Percentiles rank a stretch among this genome's conserved stretches.
These are phyloP conservation scores for Heterodera carotae DNA, from an alignment of 1,140 invertebrate species.

Conservation along the genomic window DNA sequence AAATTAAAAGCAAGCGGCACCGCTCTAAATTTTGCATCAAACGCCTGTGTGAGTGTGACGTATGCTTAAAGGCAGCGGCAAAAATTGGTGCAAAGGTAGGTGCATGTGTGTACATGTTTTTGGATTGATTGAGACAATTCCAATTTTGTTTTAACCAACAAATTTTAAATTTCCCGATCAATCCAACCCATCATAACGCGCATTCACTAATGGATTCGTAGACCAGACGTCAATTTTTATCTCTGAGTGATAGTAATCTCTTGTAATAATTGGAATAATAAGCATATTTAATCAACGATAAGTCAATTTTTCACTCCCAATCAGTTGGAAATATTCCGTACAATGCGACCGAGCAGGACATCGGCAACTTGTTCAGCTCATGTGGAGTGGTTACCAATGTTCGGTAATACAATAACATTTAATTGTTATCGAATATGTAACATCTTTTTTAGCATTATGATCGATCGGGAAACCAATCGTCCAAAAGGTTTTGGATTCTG, in stretches of 20 bases:
- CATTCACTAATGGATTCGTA: slow-evolving; percentile 3
- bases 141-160: too few relatives aligned
- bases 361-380: slow-evolving; percentile 96
- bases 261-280: background rate
- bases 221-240: background rate
- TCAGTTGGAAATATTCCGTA: slow-evolving; percentile 78
- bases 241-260: background rate
- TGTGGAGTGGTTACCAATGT: slow-evolving; percentile 81
- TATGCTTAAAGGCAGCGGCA: background rate
- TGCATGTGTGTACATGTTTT: slow-evolving; percentile 14
- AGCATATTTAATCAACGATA: too few relatives aligned
- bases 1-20: background rate
- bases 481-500: slow-evolving; percentile 99
- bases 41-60: background rate
- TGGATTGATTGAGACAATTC: slow-evolving; percentile 17
- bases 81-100: slow-evolving; percentile 2
- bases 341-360: slow-evolving; percentile 96
- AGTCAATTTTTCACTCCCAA: background rate
- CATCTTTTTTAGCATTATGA: slow-evolving; percentile 84
- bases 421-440: too few relatives aligned
- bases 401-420: slow-evolving; percentile 15
- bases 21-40: slow-evolving; percentile 1
- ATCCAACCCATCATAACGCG: background rate
- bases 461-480: slow-evolving; percentile 97
- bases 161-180: background rate